Evolutionary conservation across 2,797 vertebrate species (phyloP).

Genomic region (Rhinophrynus dorsalis): DNA sequence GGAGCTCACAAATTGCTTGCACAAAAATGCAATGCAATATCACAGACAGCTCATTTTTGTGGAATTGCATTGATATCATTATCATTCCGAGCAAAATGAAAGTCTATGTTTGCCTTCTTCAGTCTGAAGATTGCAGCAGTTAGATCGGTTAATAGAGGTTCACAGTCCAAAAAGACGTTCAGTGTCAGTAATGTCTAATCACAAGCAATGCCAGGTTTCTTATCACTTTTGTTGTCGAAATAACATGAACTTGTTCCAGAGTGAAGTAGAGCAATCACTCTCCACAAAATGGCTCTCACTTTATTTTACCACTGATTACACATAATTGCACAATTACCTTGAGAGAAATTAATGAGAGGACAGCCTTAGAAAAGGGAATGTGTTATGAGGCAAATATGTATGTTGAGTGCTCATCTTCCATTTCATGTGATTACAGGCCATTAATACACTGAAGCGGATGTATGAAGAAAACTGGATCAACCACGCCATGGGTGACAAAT

Average conservation of each 20-base stretch:
- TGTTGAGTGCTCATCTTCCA: slow-evolving; percentile 53
- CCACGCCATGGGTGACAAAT: too few relatives aligned
- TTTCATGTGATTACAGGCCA: slow-evolving; percentile 57
- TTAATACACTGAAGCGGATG: slow-evolving; percentile 32
- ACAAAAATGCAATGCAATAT: too few relatives aligned
- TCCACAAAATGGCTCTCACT: slow-evolving; percentile 55
- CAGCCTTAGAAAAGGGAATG: slow-evolving; percentile 61
- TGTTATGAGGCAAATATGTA: slow-evolving; percentile 57
- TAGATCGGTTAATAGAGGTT: too few relatives aligned
- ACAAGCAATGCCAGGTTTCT: slow-evolving; percentile 56
- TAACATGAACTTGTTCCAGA: slow-evolving; percentile 55
- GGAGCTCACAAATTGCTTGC: too few relatives aligned
- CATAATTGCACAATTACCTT: slow-evolving; percentile 66
- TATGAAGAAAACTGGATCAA: too few relatives aligned
- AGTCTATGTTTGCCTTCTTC: too few relatives aligned
- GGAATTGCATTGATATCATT: too few relatives aligned
- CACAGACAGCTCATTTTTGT: too few relatives aligned
- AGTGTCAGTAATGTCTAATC: slow-evolving; percentile 28
- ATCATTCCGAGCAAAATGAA: too few relatives aligned
- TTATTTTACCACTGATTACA: slow-evolving; percentile 61
- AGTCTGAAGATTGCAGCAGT: too few relatives aligned
- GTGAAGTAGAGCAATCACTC: slow-evolving; percentile 43
- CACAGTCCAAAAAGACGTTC: background rate
- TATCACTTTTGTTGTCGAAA: slow-evolving; percentile 54
- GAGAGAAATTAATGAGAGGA: slow-evolving; percentile 64